Evolutionary conservation across 2,113 vertebrate genomes (phyloP), one percentile per base, ranked within the genome.

Genomic region (Sebastes fasciatus): DNA sequence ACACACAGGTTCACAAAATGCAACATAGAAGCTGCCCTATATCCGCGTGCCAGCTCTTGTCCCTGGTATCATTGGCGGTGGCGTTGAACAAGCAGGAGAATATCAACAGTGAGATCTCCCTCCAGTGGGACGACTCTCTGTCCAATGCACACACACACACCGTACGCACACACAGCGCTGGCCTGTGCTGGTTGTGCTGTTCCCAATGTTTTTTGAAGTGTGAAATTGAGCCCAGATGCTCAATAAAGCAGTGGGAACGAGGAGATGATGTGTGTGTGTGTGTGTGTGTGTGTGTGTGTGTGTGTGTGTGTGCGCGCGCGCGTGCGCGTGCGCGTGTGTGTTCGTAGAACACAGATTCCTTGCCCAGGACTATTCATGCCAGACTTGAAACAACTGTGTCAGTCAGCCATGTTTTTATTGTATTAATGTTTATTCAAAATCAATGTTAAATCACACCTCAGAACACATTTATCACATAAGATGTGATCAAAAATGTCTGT

Each of bases 151-250:
- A 14, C 63, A 88, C 82, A 86, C 83, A 73, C 75, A 65, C 34
- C 34, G 48, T 6, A 23, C 10, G 17, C 63, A 88, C 82, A 86
- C 83, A 73, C 75, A 65, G 43, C 19, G n/a, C 68, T 57, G 79
- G 85, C 91, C 85, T 89, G 70, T 66, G 76, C 80, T 74, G 77
- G 76, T 49, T 88, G 78, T 74, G 81, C 84, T 88, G 77, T 86
- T 92, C 61, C 75, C 58, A 55, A 52, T 86, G 80, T 84, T 92
- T 34, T 91, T 85, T 90, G 88, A 90, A 88, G 86, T 88, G 87
- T 91, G 79, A 93, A 93, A 94, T 93, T 86, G 81, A 89, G 83
- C 84, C 93, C 92, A 94, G 93, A 93, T 93, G 92, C 75, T 92
- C 82, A 82, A 87, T 90, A 80, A 88, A 85, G 67, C 78, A 88